phyloP scores from a whole-genome alignment of 2,797 vertebrate genomes.

The Artibeus lituratus region DNA sequence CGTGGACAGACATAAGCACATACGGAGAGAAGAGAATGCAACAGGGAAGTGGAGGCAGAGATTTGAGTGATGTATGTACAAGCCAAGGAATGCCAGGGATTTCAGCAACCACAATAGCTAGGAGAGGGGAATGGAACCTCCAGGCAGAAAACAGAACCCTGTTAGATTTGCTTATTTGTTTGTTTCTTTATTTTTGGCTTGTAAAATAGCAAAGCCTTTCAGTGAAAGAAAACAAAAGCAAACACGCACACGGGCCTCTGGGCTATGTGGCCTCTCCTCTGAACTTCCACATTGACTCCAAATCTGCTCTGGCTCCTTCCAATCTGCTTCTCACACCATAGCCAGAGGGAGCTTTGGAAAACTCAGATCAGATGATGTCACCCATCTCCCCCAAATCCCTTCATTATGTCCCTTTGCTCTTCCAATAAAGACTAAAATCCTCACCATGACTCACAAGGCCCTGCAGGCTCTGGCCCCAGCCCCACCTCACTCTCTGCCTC shows the following conservation, averaged over 20 bases:
- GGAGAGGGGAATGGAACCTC: background rate
- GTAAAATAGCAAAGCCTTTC: constrained; percentile 12
- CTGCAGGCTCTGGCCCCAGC: background rate
- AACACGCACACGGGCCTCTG: background rate
- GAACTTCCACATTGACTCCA: background rate
- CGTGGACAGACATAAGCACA: background rate
- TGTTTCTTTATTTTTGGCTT: background rate
- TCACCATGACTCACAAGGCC: background rate
- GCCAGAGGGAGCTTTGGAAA: background rate
- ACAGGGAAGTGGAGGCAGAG: background rate
- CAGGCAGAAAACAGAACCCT: background rate
- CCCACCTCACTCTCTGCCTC: background rate
- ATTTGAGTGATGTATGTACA: accelerated
- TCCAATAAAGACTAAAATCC: background rate
- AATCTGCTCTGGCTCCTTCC: background rate
- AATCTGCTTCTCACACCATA: background rate
- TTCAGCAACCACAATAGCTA: background rate
- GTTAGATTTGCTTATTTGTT: background rate
- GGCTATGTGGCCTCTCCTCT: background rate
- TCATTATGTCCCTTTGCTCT: background rate
- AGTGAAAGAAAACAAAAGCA: constrained; percentile 22
- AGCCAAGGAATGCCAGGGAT: background rate
- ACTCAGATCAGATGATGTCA: background rate
- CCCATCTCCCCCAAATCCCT: background rate
- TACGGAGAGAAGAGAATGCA: background rate